These are phyloP conservation scores for Pristionchus arcanus DNA, from an alignment of 2,888 invertebrate species.

Conservation along the genomic window DNA sequence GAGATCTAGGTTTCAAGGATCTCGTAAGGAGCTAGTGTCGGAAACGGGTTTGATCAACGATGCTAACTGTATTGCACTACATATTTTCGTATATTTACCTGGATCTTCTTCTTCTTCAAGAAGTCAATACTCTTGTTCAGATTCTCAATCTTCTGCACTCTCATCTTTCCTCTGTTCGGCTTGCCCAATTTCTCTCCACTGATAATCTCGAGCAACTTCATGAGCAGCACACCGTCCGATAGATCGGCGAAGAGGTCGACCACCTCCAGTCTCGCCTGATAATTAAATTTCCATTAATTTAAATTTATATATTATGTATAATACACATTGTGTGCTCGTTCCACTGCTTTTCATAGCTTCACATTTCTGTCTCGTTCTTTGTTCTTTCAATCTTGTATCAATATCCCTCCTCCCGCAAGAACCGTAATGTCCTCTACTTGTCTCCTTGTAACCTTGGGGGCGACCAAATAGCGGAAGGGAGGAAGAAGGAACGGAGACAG, in stretches of 20 bases:
- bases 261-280: constrained; percentile 92
- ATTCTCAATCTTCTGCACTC: constrained; percentile 99
- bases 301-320: no score
- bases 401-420: neutral
- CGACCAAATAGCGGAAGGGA: neutral
- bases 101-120: constrained; percentile 77
- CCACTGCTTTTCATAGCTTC: neutral
- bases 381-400: neutral
- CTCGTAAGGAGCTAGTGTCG: no score
- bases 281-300: no score
- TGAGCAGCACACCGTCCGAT: constrained; percentile 93
- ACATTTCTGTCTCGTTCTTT: neutral
- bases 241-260: constrained; percentile 96
- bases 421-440: neutral
- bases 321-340: neutral
- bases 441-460: constrained; percentile 6
- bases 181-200: constrained; percentile 97
- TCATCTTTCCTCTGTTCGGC: constrained; percentile 89
- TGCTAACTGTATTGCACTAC: no score
- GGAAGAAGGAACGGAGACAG: no score
- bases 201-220: constrained; percentile 96
- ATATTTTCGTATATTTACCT: constrained; percentile 54
- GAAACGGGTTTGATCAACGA: no score
- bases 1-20: no score
- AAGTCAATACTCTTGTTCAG: constrained; percentile 87